These are phyloP conservation scores for Chaetogeoica ovagalla DNA, from an alignment of 2,888 invertebrate species.

Conservation along the genomic window DNA sequence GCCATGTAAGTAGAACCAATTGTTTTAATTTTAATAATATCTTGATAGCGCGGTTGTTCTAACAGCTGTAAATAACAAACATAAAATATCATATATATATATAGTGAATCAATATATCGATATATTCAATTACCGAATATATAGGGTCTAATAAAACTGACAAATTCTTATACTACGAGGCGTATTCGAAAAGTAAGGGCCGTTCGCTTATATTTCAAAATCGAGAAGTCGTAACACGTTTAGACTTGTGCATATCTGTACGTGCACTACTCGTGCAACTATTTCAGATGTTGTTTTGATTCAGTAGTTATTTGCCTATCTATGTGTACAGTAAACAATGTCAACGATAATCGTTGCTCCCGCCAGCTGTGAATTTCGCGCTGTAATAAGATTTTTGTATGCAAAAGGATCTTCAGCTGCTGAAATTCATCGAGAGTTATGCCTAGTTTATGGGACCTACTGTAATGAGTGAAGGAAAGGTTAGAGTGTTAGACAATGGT, in stretches of 20 bases:
- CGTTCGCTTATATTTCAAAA: slow-evolving; percentile 4
- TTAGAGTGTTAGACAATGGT: slow-evolving; percentile 31
- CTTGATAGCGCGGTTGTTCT: slow-evolving; percentile 81
- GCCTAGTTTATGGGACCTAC: not conserved
- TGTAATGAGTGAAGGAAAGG: slow-evolving; percentile 3
- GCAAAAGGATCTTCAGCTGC: not conserved
- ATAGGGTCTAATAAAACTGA: no score
- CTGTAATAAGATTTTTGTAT: not conserved
- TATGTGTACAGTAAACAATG: not conserved
- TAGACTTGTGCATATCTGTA: not conserved
- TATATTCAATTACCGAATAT: no score
- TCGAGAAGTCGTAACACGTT: not conserved
- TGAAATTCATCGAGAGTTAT: not conserved
- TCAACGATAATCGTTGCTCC: not conserved
- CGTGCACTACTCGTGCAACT: not conserved
- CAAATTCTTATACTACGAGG: not conserved
- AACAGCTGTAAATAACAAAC: slow-evolving; percentile 67
- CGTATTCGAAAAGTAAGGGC: not conserved
- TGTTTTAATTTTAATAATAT: slow-evolving; percentile 92
- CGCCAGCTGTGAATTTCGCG: not conserved
- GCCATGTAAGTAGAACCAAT: slow-evolving; percentile 96
- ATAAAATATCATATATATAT: no score
- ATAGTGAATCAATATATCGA: no score
- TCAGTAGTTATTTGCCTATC: not conserved
- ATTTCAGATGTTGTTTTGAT: not conserved